Base-by-base conservation (phyloP, 1,140 invertebrate species). In the Drosophila parabipectinata region DNA sequence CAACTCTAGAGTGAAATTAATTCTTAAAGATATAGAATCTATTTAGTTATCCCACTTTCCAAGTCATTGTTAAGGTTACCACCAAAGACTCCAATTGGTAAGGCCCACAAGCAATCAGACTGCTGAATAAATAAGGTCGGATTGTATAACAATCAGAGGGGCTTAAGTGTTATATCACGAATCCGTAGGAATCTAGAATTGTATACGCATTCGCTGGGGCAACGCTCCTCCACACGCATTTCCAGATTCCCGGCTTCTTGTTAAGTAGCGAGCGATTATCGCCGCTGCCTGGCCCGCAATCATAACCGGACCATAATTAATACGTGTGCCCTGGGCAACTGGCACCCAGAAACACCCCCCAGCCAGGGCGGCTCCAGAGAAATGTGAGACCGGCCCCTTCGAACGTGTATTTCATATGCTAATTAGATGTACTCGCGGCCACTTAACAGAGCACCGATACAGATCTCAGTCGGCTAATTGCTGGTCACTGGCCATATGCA, bases 401-500 rank as follows among this genome's bases (percentile, higher is more conserved):
- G 53, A 58, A 44, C 37, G 52, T 64, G 39, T 61, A 63, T 59
- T 62, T 58, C 56, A 64, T 79, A 85, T 85, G 82, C 71, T 85
- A 85, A 85, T 85, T 85, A 72, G 64, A 78, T 47, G 51, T 74
- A 62, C 62, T 73, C 72, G 51, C 57, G 61, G 37, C 60, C 60
- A 57, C 74, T 75, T 67, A 80, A 41, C 34, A 48, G 45, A 55
- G 41, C 21, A 6, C 34, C 75, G 80, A 84, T 84, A 84, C 34
- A 59, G 14, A 87, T 85, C 82, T 73, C 37, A 15, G 5, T 8
- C 55, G 39, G 37, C 78, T 85, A 85, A 85, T 85, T 85, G 82
- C 55, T 88, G 83, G 82, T 72, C 82, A 87, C 66, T 55, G 72
- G 63, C 57, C 58, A 63, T 39, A 62, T 87, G 71, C 77, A 72